Percentiles rank a stretch among this genome's conserved stretches.
Conservation (phyloP, 1,140 invertebrate genomes). For the Centruroides sculpturatus region DNA sequence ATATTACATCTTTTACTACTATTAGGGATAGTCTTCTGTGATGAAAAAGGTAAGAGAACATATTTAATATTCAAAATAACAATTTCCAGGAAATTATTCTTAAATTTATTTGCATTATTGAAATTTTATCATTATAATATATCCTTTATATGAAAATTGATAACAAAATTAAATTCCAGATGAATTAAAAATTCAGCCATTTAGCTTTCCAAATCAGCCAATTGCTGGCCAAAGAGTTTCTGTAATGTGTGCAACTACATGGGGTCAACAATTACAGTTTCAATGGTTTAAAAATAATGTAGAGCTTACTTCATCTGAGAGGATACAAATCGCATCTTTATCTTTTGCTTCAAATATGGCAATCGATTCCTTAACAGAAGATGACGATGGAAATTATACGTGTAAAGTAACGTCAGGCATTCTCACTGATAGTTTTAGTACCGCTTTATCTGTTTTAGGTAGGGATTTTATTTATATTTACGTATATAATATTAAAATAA, state of each 20-base stretch:
- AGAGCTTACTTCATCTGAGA: background rate
- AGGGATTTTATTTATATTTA: background rate
- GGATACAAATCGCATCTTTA: background rate
- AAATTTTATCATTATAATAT: no score
- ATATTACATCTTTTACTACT: no score
- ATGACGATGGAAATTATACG: slow-evolving; percentile 11
- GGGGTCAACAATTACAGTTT: background rate
- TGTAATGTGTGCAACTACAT: slow-evolving; percentile 8
- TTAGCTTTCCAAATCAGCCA: slow-evolving; percentile 3
- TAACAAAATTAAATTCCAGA: no score
- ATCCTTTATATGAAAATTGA: no score
- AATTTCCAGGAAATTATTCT: no score
- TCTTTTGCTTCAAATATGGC: slow-evolving; percentile 3
- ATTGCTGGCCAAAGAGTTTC: slow-evolving; percentile 7
- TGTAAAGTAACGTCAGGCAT: background rate
- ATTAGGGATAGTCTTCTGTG: no score
- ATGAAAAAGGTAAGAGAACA: no score
- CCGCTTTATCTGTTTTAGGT: slow-evolving; percentile 3
- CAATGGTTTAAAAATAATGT: background rate
- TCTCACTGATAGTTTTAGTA: background rate
- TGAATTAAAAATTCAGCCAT: slow-evolving; percentile 9
- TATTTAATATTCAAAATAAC: no score
- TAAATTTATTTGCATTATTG: no score
- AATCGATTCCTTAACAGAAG: slow-evolving; percentile 4
- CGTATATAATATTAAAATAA: no score